Evolutionary conservation across 2,797 vertebrate species (phyloP), one percentile per base, ranked within the genome.

Genomic region (Brachyalestes nurse): DNA sequence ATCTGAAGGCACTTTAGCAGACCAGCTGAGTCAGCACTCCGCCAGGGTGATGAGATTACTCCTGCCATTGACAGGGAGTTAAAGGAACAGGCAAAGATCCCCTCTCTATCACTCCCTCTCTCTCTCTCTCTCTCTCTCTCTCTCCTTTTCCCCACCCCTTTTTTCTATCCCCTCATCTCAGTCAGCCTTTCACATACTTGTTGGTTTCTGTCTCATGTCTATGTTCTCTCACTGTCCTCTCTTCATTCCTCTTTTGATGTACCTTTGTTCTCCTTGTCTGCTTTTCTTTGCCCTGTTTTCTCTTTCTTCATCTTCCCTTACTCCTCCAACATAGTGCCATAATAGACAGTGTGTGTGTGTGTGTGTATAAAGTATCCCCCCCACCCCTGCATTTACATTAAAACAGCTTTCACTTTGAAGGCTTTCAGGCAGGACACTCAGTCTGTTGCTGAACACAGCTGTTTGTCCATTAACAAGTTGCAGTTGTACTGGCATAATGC

Each of bases 1-100:
- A 95, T 95, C 96, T 96, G 95, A 95, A 94, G 95, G 94, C 95
- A 95, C 93, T 96, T 95, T 96, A 95, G 95, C 93, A 6, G 93
- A 93, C 93, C 70, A 90, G 94, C 95, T 97, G 94, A 96, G 90
- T 97, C 96, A 96, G 96, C 96, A 95, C 91, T 96, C 95, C 94
- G 92, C 91, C 84, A 47, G 92, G 93, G 92, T 96, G 96, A 96
- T 96, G 95, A 94, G 95, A 97, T 97, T 96, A 96, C 96, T 95
- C 93, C 95, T 95, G 95, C 95, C 94, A 96, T 94, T 95, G 95
- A 95, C 94, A 94, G 91, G 92, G 70, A 86, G 84, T 83, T 95
- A 95, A 93, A 93, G 92, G 93, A 90, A 90, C 94, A 94, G 94
- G 88, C 85, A 75, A 90, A 94, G 94, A 93, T 94, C 92, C 92